Evolutionary conservation across 2,113 vertebrate genomes (phyloP).

Genomic region (Chinchilla lanigera): DNA sequence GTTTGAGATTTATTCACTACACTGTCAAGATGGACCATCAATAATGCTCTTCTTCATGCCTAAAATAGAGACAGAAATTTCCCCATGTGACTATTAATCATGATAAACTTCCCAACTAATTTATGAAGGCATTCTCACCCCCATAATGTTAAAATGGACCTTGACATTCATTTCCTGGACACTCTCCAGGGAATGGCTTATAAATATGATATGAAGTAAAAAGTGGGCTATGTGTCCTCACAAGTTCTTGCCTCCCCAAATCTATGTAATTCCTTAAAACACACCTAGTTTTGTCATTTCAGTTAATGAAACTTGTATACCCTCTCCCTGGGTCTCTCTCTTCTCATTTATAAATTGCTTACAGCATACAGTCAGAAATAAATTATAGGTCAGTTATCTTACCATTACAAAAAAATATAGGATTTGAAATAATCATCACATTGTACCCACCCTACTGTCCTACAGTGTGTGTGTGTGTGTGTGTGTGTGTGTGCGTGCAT

Average conservation of each 20-base stretch:
- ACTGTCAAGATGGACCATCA: not conserved
- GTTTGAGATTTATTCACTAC: not conserved
- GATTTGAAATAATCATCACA: not conserved
- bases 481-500: not conserved
- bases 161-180: not conserved
- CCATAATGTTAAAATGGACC: not conserved
- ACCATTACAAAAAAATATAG: not conserved
- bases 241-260: not conserved
- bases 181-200: not conserved
- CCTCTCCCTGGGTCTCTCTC: not conserved
- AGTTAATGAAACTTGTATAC: not conserved
- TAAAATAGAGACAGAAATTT: not conserved
- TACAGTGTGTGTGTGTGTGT: not conserved
- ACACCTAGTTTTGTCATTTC: not conserved
- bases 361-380: not conserved
- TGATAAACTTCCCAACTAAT: not conserved
- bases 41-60: not conserved
- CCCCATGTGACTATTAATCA: not conserved
- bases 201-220: not conserved
- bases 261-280: slow-evolving; percentile 5
- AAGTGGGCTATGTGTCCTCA: not conserved
- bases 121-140: not conserved
- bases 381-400: not conserved
- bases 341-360: slow-evolving; percentile 33
- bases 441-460: not conserved